Base-by-base conservation (phyloP, 1,140 invertebrate genomes). In the Cotesia typhae region DNA sequence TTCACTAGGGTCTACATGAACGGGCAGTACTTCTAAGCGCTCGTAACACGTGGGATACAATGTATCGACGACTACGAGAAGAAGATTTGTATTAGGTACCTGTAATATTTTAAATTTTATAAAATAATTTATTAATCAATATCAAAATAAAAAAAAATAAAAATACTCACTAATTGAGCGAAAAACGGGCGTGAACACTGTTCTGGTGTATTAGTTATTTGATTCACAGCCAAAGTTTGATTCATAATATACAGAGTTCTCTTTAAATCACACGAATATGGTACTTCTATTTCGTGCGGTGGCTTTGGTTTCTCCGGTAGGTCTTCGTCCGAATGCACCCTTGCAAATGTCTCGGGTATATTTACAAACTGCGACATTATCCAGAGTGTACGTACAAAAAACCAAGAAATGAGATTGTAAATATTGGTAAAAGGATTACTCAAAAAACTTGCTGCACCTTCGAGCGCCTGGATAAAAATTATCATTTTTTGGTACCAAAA, bases 51-150 rank as follows among this genome's bases (percentile, higher is more conserved):
- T 85, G 28, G 78, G 41, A 36, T 78, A 79, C 73, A 87, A 84
- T n/a, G 77, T 82, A 72, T 94, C 89, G 1, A 94, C 89, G 0
- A 95, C 93, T 4, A 96, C 88, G 57, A 97, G 85, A 7, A 97
- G 80, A 63, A 97, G 85, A 87, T 97, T 97, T 7, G 92, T 94
- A 74, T 92, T 88, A 1, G 91, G 90, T 60, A 95, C 85, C 94
- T 95, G 79, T 77, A 47, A 0, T 76, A 73, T 57, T 57, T 59
- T 0, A 79, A 76, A 4, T 28, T 36, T 41, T 37, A 65, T 65
- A 28, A 17, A 28, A 41, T 37, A 41, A 12, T 14, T 14, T 4
- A 36, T n/a, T 51, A n/a, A 67, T 67, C 53, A 35, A 37, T 2
- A 12, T 5, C 37, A 64, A 38, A 41, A 47, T 9, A 47, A 47